Percentiles rank a stretch among this genome's conserved stretches.
phyloP scores from a whole-genome alignment of 2,888 invertebrate genomes.

The Ischnura elegans region DNA sequence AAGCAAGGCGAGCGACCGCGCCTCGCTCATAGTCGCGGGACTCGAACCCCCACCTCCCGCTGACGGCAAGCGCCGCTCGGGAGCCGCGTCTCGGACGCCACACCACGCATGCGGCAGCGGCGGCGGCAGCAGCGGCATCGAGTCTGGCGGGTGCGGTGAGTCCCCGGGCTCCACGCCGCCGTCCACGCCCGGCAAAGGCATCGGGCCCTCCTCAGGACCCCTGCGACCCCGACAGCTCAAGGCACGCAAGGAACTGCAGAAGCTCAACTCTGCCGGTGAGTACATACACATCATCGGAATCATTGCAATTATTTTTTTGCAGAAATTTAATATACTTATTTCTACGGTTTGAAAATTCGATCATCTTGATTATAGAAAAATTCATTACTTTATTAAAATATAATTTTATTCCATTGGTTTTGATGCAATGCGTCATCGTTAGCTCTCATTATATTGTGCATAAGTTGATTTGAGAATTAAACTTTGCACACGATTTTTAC shows the following conservation, averaged over 20 bases:
- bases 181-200: constrained; percentile 11
- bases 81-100: background rate
- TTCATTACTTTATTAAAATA: too few relatives aligned
- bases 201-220: constrained; percentile 70
- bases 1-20: constrained; percentile 72
- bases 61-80: background rate
- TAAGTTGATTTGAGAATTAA: too few relatives aligned
- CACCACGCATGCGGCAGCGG: background rate
- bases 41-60: constrained; percentile 72
- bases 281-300: too few relatives aligned
- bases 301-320: too few relatives aligned
- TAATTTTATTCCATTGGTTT: too few relatives aligned
- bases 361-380: too few relatives aligned
- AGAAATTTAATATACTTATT: too few relatives aligned
- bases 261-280: constrained; percentile 74
- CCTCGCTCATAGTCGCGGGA: constrained; percentile 71
- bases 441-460: too few relatives aligned
- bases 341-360: too few relatives aligned
- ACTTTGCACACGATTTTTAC: too few relatives aligned
- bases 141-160: constrained; percentile 51
- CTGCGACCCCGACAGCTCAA: constrained; percentile 74
- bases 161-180: constrained; percentile 37
- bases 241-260: constrained; percentile 74
- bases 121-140: constrained; percentile 43
- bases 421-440: too few relatives aligned